A percentile compares a stretch with the other conserved stretches of the same genome.
phyloP scores from a whole-genome alignment of 2,797 vertebrate species.

The Anolis apletophallus region DNA sequence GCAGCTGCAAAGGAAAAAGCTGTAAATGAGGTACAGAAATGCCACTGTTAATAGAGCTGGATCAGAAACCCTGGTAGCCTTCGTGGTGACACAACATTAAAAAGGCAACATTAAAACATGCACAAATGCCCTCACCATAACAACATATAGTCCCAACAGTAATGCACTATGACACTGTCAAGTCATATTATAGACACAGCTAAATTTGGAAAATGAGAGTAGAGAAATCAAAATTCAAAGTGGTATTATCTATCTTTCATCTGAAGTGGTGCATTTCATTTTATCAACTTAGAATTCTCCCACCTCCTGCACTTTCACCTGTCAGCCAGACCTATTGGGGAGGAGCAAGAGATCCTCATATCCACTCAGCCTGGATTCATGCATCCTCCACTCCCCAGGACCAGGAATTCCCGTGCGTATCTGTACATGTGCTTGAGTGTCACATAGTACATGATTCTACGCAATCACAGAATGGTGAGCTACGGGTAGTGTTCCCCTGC shows the following conservation, averaged over 20 bases:
- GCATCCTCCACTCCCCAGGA: not conserved
- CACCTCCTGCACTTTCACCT: not conserved
- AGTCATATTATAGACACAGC: not conserved
- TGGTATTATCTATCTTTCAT: not conserved
- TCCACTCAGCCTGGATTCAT: not conserved
- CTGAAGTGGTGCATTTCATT: not conserved
- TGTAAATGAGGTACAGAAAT: not conserved
- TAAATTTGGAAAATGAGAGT: not conserved
- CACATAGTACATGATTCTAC: not conserved
- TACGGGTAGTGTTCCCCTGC: not conserved
- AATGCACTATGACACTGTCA: not conserved
- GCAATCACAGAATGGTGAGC: not conserved
- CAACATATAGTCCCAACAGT: not conserved
- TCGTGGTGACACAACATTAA: not conserved
- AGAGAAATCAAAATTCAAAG: not conserved
- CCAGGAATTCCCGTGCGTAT: too few species aligned
- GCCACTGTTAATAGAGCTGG: conserved; percentile 5
- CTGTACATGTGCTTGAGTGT: not conserved
- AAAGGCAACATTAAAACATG: not conserved
- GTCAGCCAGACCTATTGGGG: not conserved
- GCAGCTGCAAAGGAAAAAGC: conserved; percentile 9
- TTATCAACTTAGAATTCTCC: not conserved
- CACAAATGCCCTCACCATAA: not conserved
- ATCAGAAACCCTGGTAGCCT: not conserved
- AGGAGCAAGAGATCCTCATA: not conserved